A percentile compares a stretch with the other conserved stretches of the same genome.
These are phyloP conservation scores for Lycaena phlaeas DNA, from an alignment of 2,888 invertebrate species.

Conservation along the genomic window DNA sequence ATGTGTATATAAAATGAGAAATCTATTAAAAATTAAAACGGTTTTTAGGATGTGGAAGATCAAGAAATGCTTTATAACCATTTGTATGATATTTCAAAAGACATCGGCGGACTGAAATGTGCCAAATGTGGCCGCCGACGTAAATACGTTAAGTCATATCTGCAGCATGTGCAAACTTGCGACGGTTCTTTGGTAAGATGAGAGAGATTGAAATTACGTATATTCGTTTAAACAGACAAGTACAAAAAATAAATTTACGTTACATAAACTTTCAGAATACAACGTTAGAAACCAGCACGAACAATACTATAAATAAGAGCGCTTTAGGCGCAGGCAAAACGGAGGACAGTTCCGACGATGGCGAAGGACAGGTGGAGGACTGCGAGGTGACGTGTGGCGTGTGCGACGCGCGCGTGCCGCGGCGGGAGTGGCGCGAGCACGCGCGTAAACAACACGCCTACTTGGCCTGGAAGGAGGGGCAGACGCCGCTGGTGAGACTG, in stretches of 20 bases:
- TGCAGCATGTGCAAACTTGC: slow-evolving; percentile 19
- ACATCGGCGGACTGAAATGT: slow-evolving; percentile 25
- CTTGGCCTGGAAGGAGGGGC: slow-evolving; percentile 39
- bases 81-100: slow-evolving; percentile 22
- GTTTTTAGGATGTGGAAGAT: background rate
- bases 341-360: background rate
- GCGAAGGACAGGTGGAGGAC: background rate
- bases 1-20: too few relatives aligned
- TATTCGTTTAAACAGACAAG: too few relatives aligned
- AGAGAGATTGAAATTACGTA: too few relatives aligned
- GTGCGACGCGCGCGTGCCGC: slow-evolving; percentile 23
- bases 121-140: slow-evolving; percentile 27
- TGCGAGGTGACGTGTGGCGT: slow-evolving; percentile 30
- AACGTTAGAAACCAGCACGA: background rate
- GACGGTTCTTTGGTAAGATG: slow-evolving; percentile 15
- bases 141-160: slow-evolving; percentile 25
- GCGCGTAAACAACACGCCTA: slow-evolving; percentile 35
- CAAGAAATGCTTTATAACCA: slow-evolving; percentile 17
- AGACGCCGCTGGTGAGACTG: too few relatives aligned
- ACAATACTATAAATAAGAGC: background rate
- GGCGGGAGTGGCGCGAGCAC: slow-evolving; percentile 32
- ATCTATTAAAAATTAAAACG: too few relatives aligned
- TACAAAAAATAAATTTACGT: too few relatives aligned
- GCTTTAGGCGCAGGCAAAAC: background rate
- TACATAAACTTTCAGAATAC: background rate